A percentile compares a stretch with the other conserved stretches of the same genome.
These are phyloP conservation scores for Aphaenogaster rudis DNA, from an alignment of 1,140 invertebrate genomes.

Conservation along the genomic window DNA sequence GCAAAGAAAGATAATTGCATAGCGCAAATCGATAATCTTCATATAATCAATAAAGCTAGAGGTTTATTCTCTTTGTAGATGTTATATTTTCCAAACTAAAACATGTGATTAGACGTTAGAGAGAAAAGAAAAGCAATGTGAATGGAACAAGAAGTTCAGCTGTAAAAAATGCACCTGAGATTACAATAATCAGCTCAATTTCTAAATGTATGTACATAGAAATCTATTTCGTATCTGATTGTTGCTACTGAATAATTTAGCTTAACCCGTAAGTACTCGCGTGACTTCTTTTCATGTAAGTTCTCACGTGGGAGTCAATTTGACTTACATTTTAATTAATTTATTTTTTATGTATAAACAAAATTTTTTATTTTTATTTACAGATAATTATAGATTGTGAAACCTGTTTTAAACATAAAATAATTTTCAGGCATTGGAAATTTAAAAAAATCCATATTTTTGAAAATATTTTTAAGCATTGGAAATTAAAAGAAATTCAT, in stretches of 20 bases:
- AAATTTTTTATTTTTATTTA: too few species aligned
- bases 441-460: too few species aligned
- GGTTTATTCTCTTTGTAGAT: not conserved
- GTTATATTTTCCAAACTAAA: not conserved
- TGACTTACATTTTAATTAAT: too few species aligned
- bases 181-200: not conserved
- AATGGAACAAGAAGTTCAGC: not conserved
- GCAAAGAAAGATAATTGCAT: not conserved
- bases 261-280: not conserved
- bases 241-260: not conserved
- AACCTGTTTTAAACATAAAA: too few species aligned
- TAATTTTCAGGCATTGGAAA: too few species aligned
- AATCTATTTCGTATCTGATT: not conserved
- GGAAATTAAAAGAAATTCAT: too few species aligned
- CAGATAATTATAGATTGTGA: too few species aligned
- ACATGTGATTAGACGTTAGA: not conserved
- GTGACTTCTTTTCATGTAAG: too few species aligned
- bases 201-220: not conserved
- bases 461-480: too few species aligned
- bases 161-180: not conserved
- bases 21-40: not conserved
- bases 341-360: too few species aligned
- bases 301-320: too few species aligned
- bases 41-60: not conserved
- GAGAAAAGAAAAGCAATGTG: not conserved